Evolutionary conservation across 2,888 invertebrate species (phyloP), one percentile per base, ranked within the genome.

Genomic region (Silvanus unidentatus): DNA sequence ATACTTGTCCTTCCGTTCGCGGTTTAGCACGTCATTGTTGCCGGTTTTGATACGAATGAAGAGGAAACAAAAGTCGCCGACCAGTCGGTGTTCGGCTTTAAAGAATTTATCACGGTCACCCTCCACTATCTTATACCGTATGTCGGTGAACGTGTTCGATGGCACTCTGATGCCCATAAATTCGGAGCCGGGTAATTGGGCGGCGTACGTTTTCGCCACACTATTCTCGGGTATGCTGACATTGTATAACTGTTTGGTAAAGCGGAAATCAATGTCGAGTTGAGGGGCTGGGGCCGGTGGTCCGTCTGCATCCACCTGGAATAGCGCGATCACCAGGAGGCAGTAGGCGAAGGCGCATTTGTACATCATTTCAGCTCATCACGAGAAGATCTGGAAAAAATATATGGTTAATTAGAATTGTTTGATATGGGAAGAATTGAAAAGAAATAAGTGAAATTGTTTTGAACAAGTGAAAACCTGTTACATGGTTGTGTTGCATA

Each of bases 21-120:
- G 81, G 73, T 98, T 98, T 48, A 98, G 75, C 54, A 94, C 91
- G 61, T 90, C 88, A 52, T 86, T 82, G 66, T 84, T 83, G 35
- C 88, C 89, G 47, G 94, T 89, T 66, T 91, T 82, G 53, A 92
- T 94, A 62, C 96, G 80, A 48, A 98, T 81, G 43, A 87, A 77
- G 43, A 97, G 77, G 73, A 98, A 98, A 70, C 91, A 92, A 75
- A 96, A 95, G 74, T 97, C 94, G 30, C 97, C 97, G 42, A 97
- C 86, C 48, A 82, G 75, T 48, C 86, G 79, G 59, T 90, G 87
- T 69, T 96, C 95, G 6, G 91, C 91, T 70, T 92, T 93, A 74
- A 97, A 97, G 66, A 95, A 86, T 66, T 86, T 87, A 65, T 91
- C 89, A 42, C 82, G 81, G 73, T 95, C 93, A 37, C 95, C 94